Evolutionary conservation across 1,140 invertebrate genomes (phyloP).

Genomic region (Oreohelix idahoensis): DNA sequence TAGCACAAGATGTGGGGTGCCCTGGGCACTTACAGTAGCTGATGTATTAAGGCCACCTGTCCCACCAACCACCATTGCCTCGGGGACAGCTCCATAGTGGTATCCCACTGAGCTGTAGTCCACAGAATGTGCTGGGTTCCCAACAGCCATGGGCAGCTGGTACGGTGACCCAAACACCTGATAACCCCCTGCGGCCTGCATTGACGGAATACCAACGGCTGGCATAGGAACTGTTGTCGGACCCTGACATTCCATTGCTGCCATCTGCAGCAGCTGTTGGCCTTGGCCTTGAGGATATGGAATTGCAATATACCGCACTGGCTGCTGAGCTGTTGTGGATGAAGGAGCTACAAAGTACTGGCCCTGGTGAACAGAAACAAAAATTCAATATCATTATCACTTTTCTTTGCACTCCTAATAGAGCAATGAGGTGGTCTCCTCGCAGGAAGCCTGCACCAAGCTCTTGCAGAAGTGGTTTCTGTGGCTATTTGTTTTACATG

Average conservation of each 20-base stretch:
- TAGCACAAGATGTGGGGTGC: not conserved
- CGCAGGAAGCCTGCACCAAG: too few relatives aligned
- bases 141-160: not conserved
- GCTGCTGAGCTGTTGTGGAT: not conserved
- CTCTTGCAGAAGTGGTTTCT: too few relatives aligned
- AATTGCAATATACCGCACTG: conserved; percentile 1
- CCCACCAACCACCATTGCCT: conserved; percentile 2
- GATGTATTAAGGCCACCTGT: not conserved
- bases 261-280: not conserved
- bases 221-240: conserved; percentile 34
- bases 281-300: conserved; percentile 12
- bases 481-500: too few relatives aligned
- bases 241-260: conserved; percentile 6
- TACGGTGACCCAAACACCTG: not conserved
- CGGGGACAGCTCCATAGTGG: conserved; percentile 5
- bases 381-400: too few relatives aligned
- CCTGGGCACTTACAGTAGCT: not conserved
- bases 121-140: not conserved
- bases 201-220: not conserved
- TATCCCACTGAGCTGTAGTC: not conserved
- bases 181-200: not conserved
- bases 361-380: not conserved
- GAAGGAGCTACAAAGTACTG: conserved; percentile 2
- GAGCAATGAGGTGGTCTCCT: too few relatives aligned
- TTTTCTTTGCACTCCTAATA: too few relatives aligned